Base-by-base conservation (phyloP, 30 jellyfish, hydroid and myxozoan genomes). In the Sanderia malayensis region DNA sequence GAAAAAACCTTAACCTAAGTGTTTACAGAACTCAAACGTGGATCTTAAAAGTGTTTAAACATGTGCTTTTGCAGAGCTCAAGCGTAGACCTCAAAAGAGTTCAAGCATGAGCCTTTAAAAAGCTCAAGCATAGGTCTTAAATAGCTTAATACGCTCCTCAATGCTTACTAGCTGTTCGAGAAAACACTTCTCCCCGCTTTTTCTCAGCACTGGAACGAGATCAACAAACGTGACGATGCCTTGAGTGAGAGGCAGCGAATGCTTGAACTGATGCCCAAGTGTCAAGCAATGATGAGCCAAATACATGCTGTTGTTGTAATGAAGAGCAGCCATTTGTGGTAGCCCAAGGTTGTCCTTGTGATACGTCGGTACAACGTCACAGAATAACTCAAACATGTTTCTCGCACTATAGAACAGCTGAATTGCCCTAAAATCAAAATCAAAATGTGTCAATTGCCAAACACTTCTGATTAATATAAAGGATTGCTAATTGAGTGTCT, bases 241-340 rank as follows among this genome's bases (percentile, higher is more conserved):
- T 20, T 79, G 63, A 61, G 82, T 64, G 6, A 92, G 66, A 1
- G 71, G 72, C n/a, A 84, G 76, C 28, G 88, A 67, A 21, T 68
- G 84, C 44, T 70, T 81, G 76, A 92, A 92, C 82, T 92, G 98
- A 68, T 92, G 98, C 33, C 98, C 96, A 33, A 92, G 86, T 15
- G 98, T 92, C 64, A 84, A 68, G 68, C 98, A 92, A 44, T 92
- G 95, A 68, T 92, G 98, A 2, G 98, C 96, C 59, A 92, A 73
- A 64, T 61, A 92, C 98, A 92, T 84, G 66, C 92, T 71, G 73
- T 83, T 92, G 93, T 92, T 92, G 87, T 79, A 84, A 55, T 92
- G 95, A 11, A 92, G 86, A 1, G 98, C 98, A 19, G 98, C 96
- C 80, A 92, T 33, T 70, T 92, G 98, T 0, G 98, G 98, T 2